Percentiles rank a stretch among this genome's conserved stretches.
These are phyloP conservation scores for Cavia aperea DNA, from an alignment of 2,113 vertebrate genomes.

Conservation along the genomic window DNA sequence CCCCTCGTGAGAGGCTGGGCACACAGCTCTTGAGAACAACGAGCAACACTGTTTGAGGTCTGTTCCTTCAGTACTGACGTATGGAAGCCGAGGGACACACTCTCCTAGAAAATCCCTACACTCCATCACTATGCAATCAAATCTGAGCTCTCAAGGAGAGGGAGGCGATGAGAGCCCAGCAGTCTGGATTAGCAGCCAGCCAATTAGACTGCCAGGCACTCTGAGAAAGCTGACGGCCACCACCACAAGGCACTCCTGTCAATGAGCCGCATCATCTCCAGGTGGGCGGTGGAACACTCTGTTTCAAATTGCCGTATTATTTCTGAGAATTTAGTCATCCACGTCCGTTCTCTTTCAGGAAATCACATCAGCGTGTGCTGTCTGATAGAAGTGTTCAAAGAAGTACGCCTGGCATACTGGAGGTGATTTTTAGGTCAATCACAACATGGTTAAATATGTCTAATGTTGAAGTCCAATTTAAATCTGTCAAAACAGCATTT, in stretches of 20 bases:
- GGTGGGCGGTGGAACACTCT: background rate
- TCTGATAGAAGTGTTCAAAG: slow-evolving; percentile 19
- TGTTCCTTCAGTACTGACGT: slow-evolving; percentile 30
- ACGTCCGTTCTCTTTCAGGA: background rate
- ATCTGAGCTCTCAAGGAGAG: slow-evolving; percentile 33
- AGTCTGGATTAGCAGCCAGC: slow-evolving; percentile 31
- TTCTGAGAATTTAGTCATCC: slow-evolving; percentile 38
- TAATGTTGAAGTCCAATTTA: slow-evolving; percentile 44
- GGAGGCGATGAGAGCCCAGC: background rate
- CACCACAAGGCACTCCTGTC: background rate
- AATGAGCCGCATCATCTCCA: slow-evolving; percentile 30
- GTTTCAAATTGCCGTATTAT: background rate
- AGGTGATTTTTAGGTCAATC: slow-evolving; percentile 44
- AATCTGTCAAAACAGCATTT: slow-evolving; percentile 27
- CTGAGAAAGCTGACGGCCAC: background rate
- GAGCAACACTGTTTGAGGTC: slow-evolving; percentile 29
- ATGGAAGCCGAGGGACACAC: slow-evolving; percentile 27
- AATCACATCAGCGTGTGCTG: background rate
- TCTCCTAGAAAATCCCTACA: slow-evolving; percentile 57
- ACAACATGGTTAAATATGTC: slow-evolving; percentile 38
- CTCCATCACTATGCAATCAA: slow-evolving; percentile 54
- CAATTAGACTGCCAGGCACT: slow-evolving; percentile 41
- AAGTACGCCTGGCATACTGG: background rate
- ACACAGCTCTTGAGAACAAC: slow-evolving; percentile 40
- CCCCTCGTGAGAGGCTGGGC: slow-evolving; percentile 50